Percentiles rank a stretch among this genome's conserved stretches.
Evolutionary conservation across 2,113 vertebrate species (phyloP).

Genomic region (Tragulus kanchil): DNA sequence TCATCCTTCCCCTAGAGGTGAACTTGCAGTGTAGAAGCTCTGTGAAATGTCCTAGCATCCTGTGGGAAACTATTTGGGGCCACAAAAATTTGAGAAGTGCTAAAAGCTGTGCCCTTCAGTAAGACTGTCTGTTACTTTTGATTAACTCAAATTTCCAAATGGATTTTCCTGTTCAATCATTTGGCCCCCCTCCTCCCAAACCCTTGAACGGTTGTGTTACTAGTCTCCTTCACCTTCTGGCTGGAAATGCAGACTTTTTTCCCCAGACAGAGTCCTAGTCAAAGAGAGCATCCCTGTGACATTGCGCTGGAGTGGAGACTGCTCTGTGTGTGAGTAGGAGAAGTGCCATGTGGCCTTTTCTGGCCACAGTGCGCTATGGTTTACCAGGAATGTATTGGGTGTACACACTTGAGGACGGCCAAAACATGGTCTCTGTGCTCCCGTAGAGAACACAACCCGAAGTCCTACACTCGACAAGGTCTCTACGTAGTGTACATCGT

Average conservation of each 20-base stretch:
- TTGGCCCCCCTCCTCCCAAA: background rate
- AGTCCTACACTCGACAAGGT: background rate
- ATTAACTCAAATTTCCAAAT: background rate
- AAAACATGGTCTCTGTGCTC: background rate
- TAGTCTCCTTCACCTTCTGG: too few relatives aligned
- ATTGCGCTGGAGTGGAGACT: background rate
- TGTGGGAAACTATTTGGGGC: background rate
- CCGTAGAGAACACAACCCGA: background rate
- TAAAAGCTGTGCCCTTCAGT: background rate
- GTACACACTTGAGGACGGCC: background rate
- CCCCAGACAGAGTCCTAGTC: background rate
- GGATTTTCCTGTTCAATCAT: background rate
- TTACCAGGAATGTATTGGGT: background rate
- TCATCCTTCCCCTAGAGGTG: background rate
- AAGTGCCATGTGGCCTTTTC: background rate
- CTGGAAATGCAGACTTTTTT: background rate
- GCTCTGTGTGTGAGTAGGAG: background rate
- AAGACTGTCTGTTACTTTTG: background rate
- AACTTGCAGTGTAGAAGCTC: background rate
- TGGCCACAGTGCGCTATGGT: rapidly evolving
- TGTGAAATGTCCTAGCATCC: background rate
- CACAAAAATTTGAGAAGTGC: background rate
- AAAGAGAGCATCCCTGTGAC: background rate
- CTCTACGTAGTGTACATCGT: background rate
- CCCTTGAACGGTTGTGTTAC: background rate